Evolutionary conservation across 2,113 vertebrate species (phyloP), one percentile per base, ranked within the genome.

Genomic region (Vulpes lagopus): DNA sequence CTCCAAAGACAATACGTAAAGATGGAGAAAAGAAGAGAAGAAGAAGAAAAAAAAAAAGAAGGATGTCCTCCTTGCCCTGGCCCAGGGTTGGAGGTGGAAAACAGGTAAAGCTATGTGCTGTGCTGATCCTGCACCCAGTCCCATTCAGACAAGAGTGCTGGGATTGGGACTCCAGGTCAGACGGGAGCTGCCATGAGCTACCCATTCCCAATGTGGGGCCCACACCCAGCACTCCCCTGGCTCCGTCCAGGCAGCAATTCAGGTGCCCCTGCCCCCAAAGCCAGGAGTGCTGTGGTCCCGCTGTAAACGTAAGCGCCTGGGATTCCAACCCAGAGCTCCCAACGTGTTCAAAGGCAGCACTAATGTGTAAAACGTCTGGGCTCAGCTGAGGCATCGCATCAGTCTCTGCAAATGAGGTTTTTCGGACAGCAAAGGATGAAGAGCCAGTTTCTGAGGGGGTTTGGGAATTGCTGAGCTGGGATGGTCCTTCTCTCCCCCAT

Each of bases 361-460:
- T 59, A 64, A 85, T 25, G 43, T 19, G 2, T 15, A 59, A 92
- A 81, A 79, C 1, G 2, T 49, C 87, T 32, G 0, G 59, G 51
- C 49, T 76, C 35, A 43, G 89, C 8, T 1, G 3, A 82, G 51
- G 23, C 0, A 10, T 35, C 49, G 15, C 60, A 25, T 79, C 97
- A 2, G 0, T 30, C 91, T 96, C 89, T 7, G 16, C 62, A 96
- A 87, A 78, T 20, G 65, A 95, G 43, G 55, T 35, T 96, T 97
- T 92, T 27, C 51, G 38, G 84, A 71, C 49, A 94, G 95, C 30
- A 71, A 22, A 96, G 51, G 84, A 84, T 22, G 38, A 76, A 92
- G 43, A 93, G 78, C 67, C 23, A 67, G 60, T 32, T 88, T 96
- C 82, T 64, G 22, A 30, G 88, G 43, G 85, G 60, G 25, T 8